Evolutionary conservation across 2,113 vertebrate genomes (phyloP), one percentile per base, ranked within the genome.

Genomic region (Engystomops pustulosus): DNA sequence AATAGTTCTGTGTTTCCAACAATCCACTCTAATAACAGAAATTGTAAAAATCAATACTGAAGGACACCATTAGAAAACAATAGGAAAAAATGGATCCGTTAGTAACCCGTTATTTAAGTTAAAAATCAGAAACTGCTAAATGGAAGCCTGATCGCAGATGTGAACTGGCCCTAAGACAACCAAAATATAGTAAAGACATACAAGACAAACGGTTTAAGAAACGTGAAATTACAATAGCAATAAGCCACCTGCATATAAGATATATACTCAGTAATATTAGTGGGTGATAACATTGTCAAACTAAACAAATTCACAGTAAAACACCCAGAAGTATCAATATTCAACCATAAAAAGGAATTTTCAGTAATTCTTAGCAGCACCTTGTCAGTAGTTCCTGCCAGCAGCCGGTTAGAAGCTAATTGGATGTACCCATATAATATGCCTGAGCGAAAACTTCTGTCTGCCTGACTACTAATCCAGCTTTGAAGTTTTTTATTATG

Each of bases 371-470:
- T 67, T 32, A 9, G 30, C 17, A 20, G 62, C 62, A 67, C 15
- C 62, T 67, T 65, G 27, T 65, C 60, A 32, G 17, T 18, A 32
- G 62, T 67, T 32, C 62, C 32, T 67, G 62, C 62, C 62, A 67
- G 62, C 62, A 67, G 62, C 62, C 30, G 62, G 62, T 67, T 36
- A 67, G 30, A 67, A 67, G 30, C 62, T 36, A 67, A 67, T 67
- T 67, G 62, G 62, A 67, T 67, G 32, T 18, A 36, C 62, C 62
- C 62, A 67, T 67, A 67, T 67, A 67, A 67, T 67, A 67, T 67
- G 62, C 62, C 62, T 67, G 62, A 67, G 62, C 10, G 62, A 67
- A 67, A 67, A 67, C 27, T 67, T 34, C 62, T 36, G 30, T 67
- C 62, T 67, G 62, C 62, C 62, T 67, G 62, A 67, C 62, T 67